phyloP scores from a whole-genome alignment of 2,888 invertebrate species.

The Ichneumon xanthorius region DNA sequence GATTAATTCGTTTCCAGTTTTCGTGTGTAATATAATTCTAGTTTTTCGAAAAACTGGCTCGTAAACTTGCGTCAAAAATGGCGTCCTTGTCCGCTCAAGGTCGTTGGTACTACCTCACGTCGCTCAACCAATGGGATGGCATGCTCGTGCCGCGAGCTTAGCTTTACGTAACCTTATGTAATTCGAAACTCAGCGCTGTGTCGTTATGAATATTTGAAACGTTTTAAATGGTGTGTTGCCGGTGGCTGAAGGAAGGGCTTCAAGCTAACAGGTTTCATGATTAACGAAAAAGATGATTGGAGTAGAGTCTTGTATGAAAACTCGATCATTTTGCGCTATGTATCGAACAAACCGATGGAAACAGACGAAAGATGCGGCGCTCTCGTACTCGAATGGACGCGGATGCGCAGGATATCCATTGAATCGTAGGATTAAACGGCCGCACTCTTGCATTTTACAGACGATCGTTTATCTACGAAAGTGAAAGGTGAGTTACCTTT shows the following conservation, averaged over 20 bases:
- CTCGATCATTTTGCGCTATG: not conserved
- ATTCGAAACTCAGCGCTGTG: conserved; percentile 37
- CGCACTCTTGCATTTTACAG: not conserved
- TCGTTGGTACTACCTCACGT: conserved; percentile 37
- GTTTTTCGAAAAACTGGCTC: not conserved
- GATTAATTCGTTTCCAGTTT: not conserved
- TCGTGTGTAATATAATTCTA: not conserved
- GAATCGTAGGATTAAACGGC: not conserved
- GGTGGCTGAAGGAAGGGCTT: not conserved
- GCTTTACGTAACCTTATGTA: conserved; percentile 63
- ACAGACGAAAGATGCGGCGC: not conserved
- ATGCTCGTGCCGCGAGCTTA: conserved; percentile 13
- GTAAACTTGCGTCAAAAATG: conserved; percentile 42
- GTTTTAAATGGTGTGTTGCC: not conserved
- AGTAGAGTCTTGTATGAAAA: not conserved
- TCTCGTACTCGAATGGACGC: not conserved
- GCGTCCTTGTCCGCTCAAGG: conserved; percentile 59
- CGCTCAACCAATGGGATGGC: conserved; percentile 13
- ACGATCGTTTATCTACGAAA: conserved; percentile 40
- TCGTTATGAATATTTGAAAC: conserved; percentile 32
- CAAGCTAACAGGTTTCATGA: not conserved
- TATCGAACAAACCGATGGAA: not conserved
- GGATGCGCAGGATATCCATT: not conserved
- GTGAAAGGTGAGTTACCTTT: conserved; percentile 66
- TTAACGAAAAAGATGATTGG: not conserved